Evolutionary conservation across 1,140 invertebrate genomes (phyloP).

Genomic region (Microplitis demolitor): DNA sequence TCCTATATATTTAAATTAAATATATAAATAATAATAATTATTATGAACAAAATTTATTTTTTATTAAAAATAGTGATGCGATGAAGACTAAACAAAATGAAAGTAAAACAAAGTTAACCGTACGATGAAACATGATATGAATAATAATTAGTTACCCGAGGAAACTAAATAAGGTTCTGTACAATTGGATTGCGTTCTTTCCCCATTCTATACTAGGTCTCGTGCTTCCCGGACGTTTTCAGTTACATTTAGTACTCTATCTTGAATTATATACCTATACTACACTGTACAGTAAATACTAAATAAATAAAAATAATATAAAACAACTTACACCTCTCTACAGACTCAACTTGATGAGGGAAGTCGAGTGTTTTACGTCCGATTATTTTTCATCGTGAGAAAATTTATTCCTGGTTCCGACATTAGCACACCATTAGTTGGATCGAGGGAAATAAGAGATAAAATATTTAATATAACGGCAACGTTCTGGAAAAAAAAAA

Average conservation of each 20-base stretch:
- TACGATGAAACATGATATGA: not conserved
- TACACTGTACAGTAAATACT: not conserved
- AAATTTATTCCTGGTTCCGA: too few species aligned
- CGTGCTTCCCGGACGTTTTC: constrained; percentile 14
- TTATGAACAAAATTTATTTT: not conserved
- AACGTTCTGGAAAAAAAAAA: not conserved
- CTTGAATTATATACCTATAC: not conserved
- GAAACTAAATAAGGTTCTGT: not conserved
- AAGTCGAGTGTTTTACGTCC: too few species aligned
- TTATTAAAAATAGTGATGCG: not conserved
- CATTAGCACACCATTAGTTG: not conserved
- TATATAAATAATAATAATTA: not conserved
- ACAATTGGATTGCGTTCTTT: constrained; percentile 2
- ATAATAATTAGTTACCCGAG: not conserved
- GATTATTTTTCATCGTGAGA: too few species aligned
- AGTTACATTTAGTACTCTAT: not conserved
- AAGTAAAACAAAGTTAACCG: not conserved
- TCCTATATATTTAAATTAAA: too few species aligned
- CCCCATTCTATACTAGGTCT: not conserved
- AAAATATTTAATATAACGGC: not conserved
- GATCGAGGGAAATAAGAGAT: not conserved
- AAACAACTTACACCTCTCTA: not conserved
- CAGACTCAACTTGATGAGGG: too few species aligned
- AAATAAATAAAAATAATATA: not conserved
- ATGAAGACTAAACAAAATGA: not conserved